Base-by-base conservation (phyloP, 2,797 vertebrate species). In the Macropus fuliginosus region DNA sequence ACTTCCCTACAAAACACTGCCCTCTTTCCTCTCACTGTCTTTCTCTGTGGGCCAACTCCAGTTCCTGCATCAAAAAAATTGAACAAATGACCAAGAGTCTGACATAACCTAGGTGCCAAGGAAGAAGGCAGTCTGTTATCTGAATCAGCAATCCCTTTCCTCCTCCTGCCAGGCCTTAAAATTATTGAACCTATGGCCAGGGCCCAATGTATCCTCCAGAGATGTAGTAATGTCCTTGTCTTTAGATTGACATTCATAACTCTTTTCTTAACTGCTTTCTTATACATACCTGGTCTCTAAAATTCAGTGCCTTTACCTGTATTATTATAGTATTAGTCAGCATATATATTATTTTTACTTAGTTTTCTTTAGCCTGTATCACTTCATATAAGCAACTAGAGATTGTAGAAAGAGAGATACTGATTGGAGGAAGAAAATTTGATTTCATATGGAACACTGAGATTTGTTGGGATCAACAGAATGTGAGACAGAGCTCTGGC, bases 281-380 rank as follows among this genome's bases (percentile, higher is more conserved):
- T 21, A 24, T 31, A 62, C 11, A 31, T 62, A 11, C 29, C 29
- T 62, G 12, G 62, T 5, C 11, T 62, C 57, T 62, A 62, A 62
- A 62, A 34, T 62, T 62, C 31, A 31, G 57, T 66, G 34, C 34
- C 62, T n/a, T n/a, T 24, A 81, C 11, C 5, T 66, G 13, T 66
- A 66, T 66, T 18, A 34, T 16, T 81, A 81, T 29, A 74, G 16
- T 27, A 1, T 0, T 21, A 46, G 6, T 40, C 18, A 40, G 66
- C 2, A 81, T 81, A 46, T 81, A 21, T 46, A 46, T 46, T 81
- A 24, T 46, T 74, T 40, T 24, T 81, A n/a, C 16, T 74, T 81
- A 21, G 0, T 21, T 40, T 9, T 81, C 5, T 24, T 81, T 81
- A 40, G 2, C 2, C 29, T 40, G 0, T 0, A 21, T 81, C 6